Evolutionary conservation across 2,888 invertebrate genomes (phyloP), one percentile per base, ranked within the genome.

Genomic region (Drosophila meridionalis): DNA sequence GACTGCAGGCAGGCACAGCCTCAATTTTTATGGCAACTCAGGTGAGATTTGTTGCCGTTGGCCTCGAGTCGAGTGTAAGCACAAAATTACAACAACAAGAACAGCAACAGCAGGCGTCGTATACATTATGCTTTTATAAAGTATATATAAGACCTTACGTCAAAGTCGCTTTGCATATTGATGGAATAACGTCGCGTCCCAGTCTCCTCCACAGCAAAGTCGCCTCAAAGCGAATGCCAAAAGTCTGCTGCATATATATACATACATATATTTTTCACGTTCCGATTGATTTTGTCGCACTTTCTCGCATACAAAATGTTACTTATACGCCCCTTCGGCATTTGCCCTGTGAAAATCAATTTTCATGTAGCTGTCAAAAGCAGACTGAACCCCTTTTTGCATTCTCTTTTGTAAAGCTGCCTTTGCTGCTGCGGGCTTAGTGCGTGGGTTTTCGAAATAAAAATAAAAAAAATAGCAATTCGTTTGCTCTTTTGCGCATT

Each of bases 21-120:
- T 72, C 65, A 76, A 76, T 75, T 82, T 85, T 85, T 82, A 87
- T 73, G 79, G 85, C 89, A 89, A 74, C 78, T 85, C 87, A 89
- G 87, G 89, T 85, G 78, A 89, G 87, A 87, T 89, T 87, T 79
- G 76, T 69, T 66, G 69, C 34, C 73, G 75, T 66, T 75, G 78
- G 69, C 89, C 83, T 65, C 82, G 68, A 60, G 48, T 65, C 82
- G 68, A 60, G 48, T 32, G 6, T 26, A 60, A 40, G 59, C 62
- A 75, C 30, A 64, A 55, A 52, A 42, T 42, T 30, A 56, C n/a
- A 47, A 28, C 34, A 61, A 69, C 50, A 57, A 34, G n/a, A 59
- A 45, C 34, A 52, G 42, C 45, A 50, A 50, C 40, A 58, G 4
- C 20, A 57, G 3, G 11, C 52, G 38, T 30, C 34, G 43, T 34